Base-by-base conservation (phyloP, 2,113 vertebrate species). In the Amphiprion percula region DNA sequence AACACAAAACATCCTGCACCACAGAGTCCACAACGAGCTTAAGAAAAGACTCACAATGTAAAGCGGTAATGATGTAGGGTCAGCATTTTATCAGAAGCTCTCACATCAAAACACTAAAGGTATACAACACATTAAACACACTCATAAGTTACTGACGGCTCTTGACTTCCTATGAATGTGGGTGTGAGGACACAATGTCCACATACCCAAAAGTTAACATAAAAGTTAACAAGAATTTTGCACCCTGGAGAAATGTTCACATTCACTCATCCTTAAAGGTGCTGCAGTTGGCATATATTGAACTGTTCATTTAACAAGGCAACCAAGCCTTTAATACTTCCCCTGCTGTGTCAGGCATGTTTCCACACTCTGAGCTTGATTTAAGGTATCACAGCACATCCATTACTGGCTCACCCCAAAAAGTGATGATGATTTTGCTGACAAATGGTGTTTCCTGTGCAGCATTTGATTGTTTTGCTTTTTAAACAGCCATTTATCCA, bases 321-420 rank as follows among this genome's bases (percentile, higher is more conserved):
- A 47, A 55, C 74, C 76, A 52, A 73, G 80, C 79, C 61, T 83
- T 81, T 84, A 83, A 81, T 79, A 75, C 77, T 53, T 79, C 39
- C 58, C 75, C 79, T 88, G 86, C 84, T 86, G 86, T 87, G 82
- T 88, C 80, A 84, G 69, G 68, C 60, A 49, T 64, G 77, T 85
- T 88, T 88, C 82, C 75, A 81, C 50, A 85, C 74, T 58, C 61
- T 82, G 85, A 78, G 81, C 68, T 46, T 87, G 69, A 84, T 78
- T 88, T 80, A 71, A 85, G 74, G 73, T 86, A 76, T 81, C 53
- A 50, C 55, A 68, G 63, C 74, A 79, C 69, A 89, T 63, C 64
- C 56, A 54, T 68, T 74, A 56, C 50, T 4, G 21, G 15, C 19
- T 47, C 50, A 50, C 53, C 61, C n/a, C 17, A 8, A 55, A 72